Evolutionary conservation across 2,888 invertebrate genomes (phyloP).

Genomic region (Brachycybe producta): DNA sequence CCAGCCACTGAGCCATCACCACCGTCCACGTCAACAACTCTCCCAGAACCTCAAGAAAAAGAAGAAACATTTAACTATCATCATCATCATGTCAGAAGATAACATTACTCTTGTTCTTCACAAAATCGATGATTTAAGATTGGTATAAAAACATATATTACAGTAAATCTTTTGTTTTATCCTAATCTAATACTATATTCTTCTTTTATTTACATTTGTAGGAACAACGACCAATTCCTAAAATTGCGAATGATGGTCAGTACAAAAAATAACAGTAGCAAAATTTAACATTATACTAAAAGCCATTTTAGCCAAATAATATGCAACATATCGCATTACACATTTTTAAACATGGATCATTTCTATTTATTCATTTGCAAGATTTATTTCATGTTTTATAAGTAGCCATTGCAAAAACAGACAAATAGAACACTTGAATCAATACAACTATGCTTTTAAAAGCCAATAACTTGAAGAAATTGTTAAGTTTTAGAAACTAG

Average conservation of each 20-base stretch:
- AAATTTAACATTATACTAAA: neutral
- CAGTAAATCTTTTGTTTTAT: neutral
- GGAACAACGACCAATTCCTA: conserved; percentile 72
- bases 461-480: too few relatives aligned
- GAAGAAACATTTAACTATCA: too few relatives aligned
- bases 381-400: conserved; percentile 3
- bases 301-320: neutral
- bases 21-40: too few relatives aligned
- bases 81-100: conserved; percentile 9
- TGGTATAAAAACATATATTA: conserved; percentile 10
- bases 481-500: too few relatives aligned
- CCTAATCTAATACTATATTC: neutral
- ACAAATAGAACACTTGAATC: neutral
- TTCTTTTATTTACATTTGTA: conserved; percentile 44
- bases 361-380: too few relatives aligned
- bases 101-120: conserved; percentile 15
- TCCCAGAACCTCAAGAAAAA: too few relatives aligned
- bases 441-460: too few relatives aligned
- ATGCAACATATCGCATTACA: too few relatives aligned
- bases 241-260: conserved; percentile 61
- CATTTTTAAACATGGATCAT: too few relatives aligned
- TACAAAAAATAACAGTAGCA: conserved; percentile 19
- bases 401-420: neutral
- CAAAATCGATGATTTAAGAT: conserved; percentile 8
- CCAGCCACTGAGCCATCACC: too few relatives aligned